Evolutionary conservation across 2,797 vertebrate species (phyloP), one percentile per base, ranked within the genome.

Genomic region (Lepus townsendii): DNA sequence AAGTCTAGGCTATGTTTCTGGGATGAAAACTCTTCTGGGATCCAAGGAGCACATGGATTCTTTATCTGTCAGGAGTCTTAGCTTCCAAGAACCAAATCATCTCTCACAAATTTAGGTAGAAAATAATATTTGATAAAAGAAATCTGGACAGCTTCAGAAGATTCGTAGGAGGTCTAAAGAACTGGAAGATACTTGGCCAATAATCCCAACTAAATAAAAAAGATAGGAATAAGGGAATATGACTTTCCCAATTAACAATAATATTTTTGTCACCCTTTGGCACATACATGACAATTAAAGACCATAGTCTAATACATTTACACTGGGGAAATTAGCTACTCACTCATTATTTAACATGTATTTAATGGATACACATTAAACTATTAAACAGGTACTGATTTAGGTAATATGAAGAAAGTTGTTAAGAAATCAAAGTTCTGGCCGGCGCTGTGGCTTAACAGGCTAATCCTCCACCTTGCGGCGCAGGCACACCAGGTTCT

Each of bases 91-190:
- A 77, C 7, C 72, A 73, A 96, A 96, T 76, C 0, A 27, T 62
- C 79, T 79, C 62, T 94, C 69, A 93, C 62, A 86, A 75, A 63
- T 91, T 96, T 78, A 76, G 79, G 38, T 77, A 30, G 77, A 57
- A 91, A 95, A 94, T 32, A 17, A 0, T 14, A 73, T 77, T 94
- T 95, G 19, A 77, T 66, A 7, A 50, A 90, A 92, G 17, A 91
- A 87, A 88, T 8, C 10, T 35, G 71, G n/a, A 12, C 14, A 83
- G 13, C 8, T 57, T 92, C 11, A 69, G 62, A 72, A 20, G 80
- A 83, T 47, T n/a, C 47, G 7, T 84, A 38, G 14, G n/a, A 88
- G 13, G 19, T 65, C 52, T 92, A 32, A 42, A 73, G 12, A 82
- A 69, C 57, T 4, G 1, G 50, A 84, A 92, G 22, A 50, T 12